These are phyloP conservation scores for Drosophila triauraria DNA, from an alignment of 1,140 invertebrate genomes.

Conservation along the genomic window DNA sequence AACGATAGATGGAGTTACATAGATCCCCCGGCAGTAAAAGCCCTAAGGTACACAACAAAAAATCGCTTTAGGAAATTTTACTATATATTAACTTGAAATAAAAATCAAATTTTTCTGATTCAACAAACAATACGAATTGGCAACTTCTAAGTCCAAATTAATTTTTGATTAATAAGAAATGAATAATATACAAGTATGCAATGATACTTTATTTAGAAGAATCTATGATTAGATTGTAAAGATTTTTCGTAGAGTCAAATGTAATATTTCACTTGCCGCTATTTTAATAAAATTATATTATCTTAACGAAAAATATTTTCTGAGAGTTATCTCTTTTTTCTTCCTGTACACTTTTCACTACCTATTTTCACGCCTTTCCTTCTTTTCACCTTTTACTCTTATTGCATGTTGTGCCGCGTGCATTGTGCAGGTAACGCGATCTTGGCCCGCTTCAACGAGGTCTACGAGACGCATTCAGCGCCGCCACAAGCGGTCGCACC, in stretches of 20 bases:
- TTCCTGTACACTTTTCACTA: slow-evolving; percentile 24
- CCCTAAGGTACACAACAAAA: slow-evolving; percentile 13
- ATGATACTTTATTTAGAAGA: no score
- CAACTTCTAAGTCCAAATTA: no score
- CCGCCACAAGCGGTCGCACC: slow-evolving; percentile 58
- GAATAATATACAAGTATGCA: no score
- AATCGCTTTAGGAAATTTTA: slow-evolving; percentile 7
- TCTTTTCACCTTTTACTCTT: slow-evolving; percentile 32
- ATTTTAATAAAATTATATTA: no score
- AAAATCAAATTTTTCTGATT: no score
- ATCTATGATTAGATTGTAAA: no score
- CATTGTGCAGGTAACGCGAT: slow-evolving; percentile 75
- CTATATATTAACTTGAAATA: not conserved
- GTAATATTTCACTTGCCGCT: no score
- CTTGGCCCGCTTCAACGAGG: slow-evolving; percentile 80
- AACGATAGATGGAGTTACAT: not conserved
- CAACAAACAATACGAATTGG: no score
- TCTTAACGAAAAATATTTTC: no score
- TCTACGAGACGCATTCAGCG: slow-evolving; percentile 66
- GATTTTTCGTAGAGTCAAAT: no score
- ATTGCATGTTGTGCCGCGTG: slow-evolving; percentile 1
- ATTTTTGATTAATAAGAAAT: no score
- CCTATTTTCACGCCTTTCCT: not conserved
- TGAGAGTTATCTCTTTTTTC: not conserved
- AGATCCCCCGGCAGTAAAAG: slow-evolving; percentile 17